A percentile compares a stretch with the other conserved stretches of the same genome.
These are phyloP conservation scores for Bos taurus DNA, from an alignment of 2,113 vertebrate genomes.

Conservation along the genomic window DNA sequence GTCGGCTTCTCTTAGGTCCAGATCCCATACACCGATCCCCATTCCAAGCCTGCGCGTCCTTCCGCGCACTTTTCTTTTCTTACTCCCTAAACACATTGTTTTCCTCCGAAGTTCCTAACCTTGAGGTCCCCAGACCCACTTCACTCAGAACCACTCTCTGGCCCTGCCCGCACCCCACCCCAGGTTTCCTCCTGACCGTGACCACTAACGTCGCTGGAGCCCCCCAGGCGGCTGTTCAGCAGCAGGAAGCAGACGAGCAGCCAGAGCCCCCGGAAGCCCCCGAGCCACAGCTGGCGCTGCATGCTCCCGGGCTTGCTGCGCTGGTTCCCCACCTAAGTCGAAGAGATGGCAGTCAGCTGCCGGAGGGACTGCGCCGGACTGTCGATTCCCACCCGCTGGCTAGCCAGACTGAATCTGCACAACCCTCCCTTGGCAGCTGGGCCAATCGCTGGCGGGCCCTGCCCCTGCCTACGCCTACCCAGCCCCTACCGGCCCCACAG, in stretches of 20 bases:
- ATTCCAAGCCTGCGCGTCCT: not conserved
- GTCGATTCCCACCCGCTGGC: not conserved
- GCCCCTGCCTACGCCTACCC: not conserved
- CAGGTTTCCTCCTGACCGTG: constrained; percentile 11
- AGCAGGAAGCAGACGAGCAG: constrained; percentile 28
- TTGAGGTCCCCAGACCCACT: not conserved
- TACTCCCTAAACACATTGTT: not conserved
- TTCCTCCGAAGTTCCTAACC: not conserved
- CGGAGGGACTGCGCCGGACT: accelerated
- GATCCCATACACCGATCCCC: not conserved
- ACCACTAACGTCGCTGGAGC: constrained; percentile 43
- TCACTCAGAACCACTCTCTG: not conserved
- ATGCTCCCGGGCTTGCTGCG: not conserved
- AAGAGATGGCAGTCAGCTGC: not conserved
- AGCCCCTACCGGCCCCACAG: accelerated
- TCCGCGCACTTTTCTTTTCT: not conserved
- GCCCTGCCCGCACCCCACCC: not conserved
- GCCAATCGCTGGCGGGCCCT: not conserved
- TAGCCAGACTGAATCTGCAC: not conserved
- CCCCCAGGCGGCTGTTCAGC: not conserved
- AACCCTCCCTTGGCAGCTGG: not conserved
- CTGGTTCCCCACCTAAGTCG: not conserved
- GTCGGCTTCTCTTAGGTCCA: not conserved
- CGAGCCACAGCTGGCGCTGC: not conserved
- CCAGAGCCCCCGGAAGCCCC: not conserved